phyloP scores from a whole-genome alignment of 1,140 invertebrate genomes.

The Drosophila pectinifera region DNA sequence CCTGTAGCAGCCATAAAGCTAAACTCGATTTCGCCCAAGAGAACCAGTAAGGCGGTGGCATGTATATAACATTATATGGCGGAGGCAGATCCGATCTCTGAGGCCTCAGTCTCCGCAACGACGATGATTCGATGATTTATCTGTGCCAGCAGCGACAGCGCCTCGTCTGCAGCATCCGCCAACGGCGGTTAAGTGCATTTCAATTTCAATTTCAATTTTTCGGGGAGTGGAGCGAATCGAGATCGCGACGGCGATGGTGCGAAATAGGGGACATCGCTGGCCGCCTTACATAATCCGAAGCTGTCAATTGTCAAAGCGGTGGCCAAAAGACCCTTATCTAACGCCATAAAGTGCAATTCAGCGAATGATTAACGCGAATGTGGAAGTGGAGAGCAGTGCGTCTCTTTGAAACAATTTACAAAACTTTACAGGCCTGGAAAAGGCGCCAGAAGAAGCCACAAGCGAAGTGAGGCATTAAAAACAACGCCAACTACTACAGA shows the following conservation, averaged over 20 bases:
- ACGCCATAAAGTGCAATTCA: slow-evolving; percentile 78
- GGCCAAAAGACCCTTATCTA: slow-evolving; percentile 60
- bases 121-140: slow-evolving; percentile 45
- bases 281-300: slow-evolving; percentile 54
- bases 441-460: slow-evolving; percentile 43
- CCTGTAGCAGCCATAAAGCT: slow-evolving; percentile 17
- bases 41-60: slow-evolving; percentile 13
- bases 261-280: slow-evolving; percentile 53
- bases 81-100: slow-evolving; percentile 14
- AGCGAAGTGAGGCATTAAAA: slow-evolving; percentile 53
- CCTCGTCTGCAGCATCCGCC: slow-evolving; percentile 35
- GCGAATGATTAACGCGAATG: slow-evolving; percentile 76
- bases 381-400: slow-evolving; percentile 34
- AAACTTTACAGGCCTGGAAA: slow-evolving; percentile 33
- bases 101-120: neutral
- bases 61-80: slow-evolving; percentile 2
- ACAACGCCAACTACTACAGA: slow-evolving; percentile 37
- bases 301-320: slow-evolving; percentile 57
- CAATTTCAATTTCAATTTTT: slow-evolving; percentile 51
- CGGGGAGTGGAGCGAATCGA: slow-evolving; percentile 51
- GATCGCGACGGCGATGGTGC: slow-evolving; percentile 20
- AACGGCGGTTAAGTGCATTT: slow-evolving; percentile 50
- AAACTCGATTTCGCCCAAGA: slow-evolving; percentile 31
- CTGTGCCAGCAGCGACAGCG: slow-evolving; percentile 44
- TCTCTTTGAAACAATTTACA: slow-evolving; percentile 74